These are phyloP conservation scores for Lepisosteus osseus DNA, from an alignment of 2,113 vertebrate genomes.

Conservation along the genomic window DNA sequence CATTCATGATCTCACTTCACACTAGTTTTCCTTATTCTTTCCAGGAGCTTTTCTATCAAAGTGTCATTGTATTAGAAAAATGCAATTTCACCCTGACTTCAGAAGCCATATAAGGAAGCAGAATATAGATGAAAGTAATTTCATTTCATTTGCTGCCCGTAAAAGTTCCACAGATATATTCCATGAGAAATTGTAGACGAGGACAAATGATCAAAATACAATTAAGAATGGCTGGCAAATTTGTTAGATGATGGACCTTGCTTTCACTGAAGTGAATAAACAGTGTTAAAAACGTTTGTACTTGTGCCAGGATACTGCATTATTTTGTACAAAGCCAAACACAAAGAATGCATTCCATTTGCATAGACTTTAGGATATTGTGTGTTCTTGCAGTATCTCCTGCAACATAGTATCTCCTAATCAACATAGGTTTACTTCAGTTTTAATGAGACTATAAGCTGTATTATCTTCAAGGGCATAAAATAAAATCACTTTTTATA, in stretches of 20 bases:
- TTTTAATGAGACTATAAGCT: too few relatives aligned
- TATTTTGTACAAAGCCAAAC: too few relatives aligned
- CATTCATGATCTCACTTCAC: slow-evolving; percentile 57
- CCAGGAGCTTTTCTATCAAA: slow-evolving; percentile 61
- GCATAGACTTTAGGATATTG: too few relatives aligned
- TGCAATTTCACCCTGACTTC: slow-evolving; percentile 49
- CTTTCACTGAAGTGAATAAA: too few relatives aligned
- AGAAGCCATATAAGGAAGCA: slow-evolving; percentile 46
- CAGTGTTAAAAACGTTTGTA: too few relatives aligned
- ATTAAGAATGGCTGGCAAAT: slow-evolving; percentile 11
- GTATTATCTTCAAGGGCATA: too few relatives aligned
- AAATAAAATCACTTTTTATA: too few relatives aligned
- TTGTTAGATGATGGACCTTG: not conserved
- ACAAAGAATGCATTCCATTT: too few relatives aligned
- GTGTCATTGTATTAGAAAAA: slow-evolving; percentile 51
- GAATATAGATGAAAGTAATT: slow-evolving; percentile 54
- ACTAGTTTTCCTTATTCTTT: slow-evolving; percentile 57
- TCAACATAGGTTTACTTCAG: too few relatives aligned
- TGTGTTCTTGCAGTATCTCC: too few relatives aligned
- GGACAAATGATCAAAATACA: slow-evolving; percentile 31
- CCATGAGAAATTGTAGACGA: slow-evolving; percentile 20
- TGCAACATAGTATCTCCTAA: too few relatives aligned
- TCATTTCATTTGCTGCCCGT: slow-evolving; percentile 47
- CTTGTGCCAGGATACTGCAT: too few relatives aligned
- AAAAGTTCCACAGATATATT: slow-evolving; percentile 41